Conservation (phyloP, 2,888 invertebrate genomes). For the Orchesellides sinensis region DNA sequence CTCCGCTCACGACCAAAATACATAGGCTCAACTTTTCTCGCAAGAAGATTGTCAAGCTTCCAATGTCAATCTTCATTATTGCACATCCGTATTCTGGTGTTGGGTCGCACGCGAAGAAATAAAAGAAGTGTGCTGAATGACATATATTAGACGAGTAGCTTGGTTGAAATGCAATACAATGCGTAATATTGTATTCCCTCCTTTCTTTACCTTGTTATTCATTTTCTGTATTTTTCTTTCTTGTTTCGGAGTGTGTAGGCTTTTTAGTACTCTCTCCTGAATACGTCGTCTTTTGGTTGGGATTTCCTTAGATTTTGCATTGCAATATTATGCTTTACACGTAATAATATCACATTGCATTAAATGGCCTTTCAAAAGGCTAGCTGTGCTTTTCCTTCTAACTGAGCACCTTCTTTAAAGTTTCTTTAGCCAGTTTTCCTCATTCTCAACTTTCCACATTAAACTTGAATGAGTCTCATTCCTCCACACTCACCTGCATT, state of each 20-base stretch:
- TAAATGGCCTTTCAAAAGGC: no score
- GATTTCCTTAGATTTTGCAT: no score
- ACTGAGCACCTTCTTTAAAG: no score
- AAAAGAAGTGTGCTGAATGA: constrained; percentile 4
- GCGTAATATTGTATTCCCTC: not conserved
- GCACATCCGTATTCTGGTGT: constrained; percentile 22
- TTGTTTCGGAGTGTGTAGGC: not conserved
- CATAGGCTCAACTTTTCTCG: no score
- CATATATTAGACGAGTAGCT: not conserved
- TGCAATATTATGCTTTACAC: no score
- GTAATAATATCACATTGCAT: no score
- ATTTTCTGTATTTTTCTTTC: not conserved
- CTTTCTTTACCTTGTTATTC: not conserved
- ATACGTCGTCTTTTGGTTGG: no score
- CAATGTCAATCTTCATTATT: constrained; percentile 43
- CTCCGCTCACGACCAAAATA: no score
- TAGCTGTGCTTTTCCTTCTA: no score
- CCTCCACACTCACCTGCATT: constrained; percentile 6
- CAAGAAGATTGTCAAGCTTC: not conserved
- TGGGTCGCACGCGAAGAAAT: not conserved
- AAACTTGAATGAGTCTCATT: constrained; percentile 32
- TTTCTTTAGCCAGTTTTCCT: not conserved
- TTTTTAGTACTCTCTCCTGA: not conserved
- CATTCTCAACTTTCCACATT: constrained; percentile 49
- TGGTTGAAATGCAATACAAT: not conserved